phyloP scores from a whole-genome alignment of 2,797 vertebrate genomes.

The Taeniopygia guttata region DNA sequence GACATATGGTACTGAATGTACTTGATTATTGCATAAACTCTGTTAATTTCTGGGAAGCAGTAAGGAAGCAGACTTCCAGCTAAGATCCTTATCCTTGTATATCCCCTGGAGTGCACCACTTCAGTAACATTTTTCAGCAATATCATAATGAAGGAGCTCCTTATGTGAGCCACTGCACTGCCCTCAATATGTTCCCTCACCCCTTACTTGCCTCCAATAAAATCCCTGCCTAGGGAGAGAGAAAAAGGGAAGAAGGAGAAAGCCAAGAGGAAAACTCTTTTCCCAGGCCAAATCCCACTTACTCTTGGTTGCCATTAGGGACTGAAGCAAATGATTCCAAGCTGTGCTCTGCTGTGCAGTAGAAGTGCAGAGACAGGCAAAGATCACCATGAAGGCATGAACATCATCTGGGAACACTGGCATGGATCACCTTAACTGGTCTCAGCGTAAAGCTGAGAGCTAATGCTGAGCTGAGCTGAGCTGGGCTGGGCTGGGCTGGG shows the following conservation, averaged over 20 bases:
- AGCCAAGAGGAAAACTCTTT: not conserved
- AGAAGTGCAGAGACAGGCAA: not conserved
- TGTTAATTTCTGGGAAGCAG: constrained; percentile 47
- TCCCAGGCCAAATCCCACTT: not conserved
- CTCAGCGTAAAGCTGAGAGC: not conserved
- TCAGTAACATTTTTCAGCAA: constrained; percentile 28
- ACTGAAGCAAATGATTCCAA: not conserved
- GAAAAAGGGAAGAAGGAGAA: not conserved
- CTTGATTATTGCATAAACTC: constrained; percentile 30
- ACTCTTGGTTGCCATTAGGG: not conserved
- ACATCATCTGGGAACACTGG: not conserved
- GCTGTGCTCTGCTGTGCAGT: not conserved
- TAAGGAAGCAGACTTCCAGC: constrained; percentile 36
- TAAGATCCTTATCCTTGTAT: constrained; percentile 52
- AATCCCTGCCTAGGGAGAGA: not conserved
- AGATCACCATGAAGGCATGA: not conserved
- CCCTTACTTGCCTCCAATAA: not conserved
- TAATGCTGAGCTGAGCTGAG: not conserved
- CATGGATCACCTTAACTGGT: not conserved
- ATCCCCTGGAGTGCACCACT: not conserved
- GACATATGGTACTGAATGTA: constrained; percentile 47
- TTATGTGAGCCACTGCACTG: not conserved
- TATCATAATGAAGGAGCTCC: constrained; percentile 17
- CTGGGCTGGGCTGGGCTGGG: accelerated
- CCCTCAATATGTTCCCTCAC: not conserved